Percentiles rank a stretch among this genome's conserved stretches.
phyloP scores from a whole-genome alignment of 2,888 invertebrate species.

The Lomographa bimaculata region DNA sequence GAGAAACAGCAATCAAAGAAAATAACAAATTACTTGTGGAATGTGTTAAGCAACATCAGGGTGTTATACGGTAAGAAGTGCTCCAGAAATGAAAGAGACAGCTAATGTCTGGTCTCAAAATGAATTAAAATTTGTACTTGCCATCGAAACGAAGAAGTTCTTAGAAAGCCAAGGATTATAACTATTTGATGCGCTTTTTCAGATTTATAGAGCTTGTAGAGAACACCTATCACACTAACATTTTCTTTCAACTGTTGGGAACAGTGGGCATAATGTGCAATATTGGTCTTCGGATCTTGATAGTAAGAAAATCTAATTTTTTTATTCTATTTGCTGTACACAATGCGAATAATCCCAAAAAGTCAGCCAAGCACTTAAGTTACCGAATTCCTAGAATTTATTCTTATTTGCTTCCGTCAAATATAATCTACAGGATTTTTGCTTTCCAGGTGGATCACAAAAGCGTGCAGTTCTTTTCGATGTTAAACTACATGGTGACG shows the following conservation, averaged over 20 bases:
- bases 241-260: slow-evolving; percentile 80
- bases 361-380: too few relatives aligned
- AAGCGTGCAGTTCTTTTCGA: slow-evolving; percentile 71
- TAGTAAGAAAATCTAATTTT: too few relatives aligned
- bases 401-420: neutral
- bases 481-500: slow-evolving; percentile 69
- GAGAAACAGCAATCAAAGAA: slow-evolving; percentile 31
- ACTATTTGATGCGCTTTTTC: slow-evolving; percentile 35
- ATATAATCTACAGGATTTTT: neutral
- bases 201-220: slow-evolving; percentile 75
- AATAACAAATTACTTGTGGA: slow-evolving; percentile 55
- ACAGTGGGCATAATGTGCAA: slow-evolving; percentile 75
- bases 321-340: too few relatives aligned
- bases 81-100: too few relatives aligned
- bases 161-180: too few relatives aligned
- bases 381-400: too few relatives aligned
- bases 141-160: too few relatives aligned
- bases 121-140: too few relatives aligned
- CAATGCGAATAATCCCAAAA: too few relatives aligned
- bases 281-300: slow-evolving; percentile 66
- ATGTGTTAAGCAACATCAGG: slow-evolving; percentile 66
- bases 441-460: slow-evolving; percentile 55
- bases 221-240: slow-evolving; percentile 73
- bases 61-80: slow-evolving; percentile 56
- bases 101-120: too few relatives aligned